phyloP scores from a whole-genome alignment of 1,140 invertebrate species.

The Leptinotarsa lineolata region DNA sequence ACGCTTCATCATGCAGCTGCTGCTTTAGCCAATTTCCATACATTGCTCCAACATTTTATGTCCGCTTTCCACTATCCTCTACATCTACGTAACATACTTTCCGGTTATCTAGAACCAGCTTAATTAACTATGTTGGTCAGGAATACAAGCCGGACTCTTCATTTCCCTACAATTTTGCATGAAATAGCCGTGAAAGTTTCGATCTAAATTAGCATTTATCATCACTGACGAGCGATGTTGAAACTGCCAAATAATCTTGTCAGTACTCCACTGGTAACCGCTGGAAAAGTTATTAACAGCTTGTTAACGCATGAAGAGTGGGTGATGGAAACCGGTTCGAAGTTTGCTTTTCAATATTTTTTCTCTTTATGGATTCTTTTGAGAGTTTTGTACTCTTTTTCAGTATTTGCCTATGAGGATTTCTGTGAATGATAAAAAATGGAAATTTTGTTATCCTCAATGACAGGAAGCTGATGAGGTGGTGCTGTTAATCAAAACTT shows the following conservation, averaged over 20 bases:
- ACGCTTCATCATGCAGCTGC: background rate
- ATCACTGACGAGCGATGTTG: background rate
- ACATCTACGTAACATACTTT: background rate
- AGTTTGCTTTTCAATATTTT: no score
- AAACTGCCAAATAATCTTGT: background rate
- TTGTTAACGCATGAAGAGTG: background rate
- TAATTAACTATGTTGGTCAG: background rate
- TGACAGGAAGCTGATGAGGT: no score
- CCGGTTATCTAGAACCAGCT: background rate
- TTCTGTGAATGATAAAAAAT: no score
- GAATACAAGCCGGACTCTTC: background rate
- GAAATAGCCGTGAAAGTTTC: background rate
- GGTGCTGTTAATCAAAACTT: no score
- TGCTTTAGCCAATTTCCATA: background rate
- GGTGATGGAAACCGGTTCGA: background rate
- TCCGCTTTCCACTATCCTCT: background rate
- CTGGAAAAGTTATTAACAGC: background rate
- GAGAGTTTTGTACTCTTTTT: no score
- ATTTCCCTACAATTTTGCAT: slow-evolving; percentile 4
- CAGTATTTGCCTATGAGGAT: no score
- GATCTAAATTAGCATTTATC: background rate
- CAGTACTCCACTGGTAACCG: background rate
- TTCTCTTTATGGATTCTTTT: no score
- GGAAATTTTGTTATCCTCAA: no score
- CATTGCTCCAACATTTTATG: background rate